Conservation (phyloP, 37 sponge, comb jelly and placozoan genomes). For the Oscarella lobularis region DNA sequence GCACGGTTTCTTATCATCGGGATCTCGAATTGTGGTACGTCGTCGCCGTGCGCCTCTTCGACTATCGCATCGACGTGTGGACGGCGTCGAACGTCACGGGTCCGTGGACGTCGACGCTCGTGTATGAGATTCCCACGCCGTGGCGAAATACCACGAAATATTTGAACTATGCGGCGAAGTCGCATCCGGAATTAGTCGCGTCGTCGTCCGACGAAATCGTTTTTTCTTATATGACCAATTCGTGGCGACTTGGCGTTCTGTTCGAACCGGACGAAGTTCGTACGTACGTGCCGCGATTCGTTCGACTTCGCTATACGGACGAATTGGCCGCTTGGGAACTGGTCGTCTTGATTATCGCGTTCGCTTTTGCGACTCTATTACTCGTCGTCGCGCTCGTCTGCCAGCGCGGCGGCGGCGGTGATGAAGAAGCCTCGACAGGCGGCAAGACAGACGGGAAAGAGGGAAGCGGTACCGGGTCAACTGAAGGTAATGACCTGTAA, state of each 20-base stretch:
- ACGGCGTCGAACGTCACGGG: neutral
- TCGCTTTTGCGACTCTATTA: neutral
- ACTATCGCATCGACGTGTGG: neutral
- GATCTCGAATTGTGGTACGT: neutral
- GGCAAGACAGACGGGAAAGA: too few relatives aligned
- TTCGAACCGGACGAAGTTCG: neutral
- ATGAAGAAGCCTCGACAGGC: too few relatives aligned
- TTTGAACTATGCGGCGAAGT: neutral
- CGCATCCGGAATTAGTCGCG: neutral
- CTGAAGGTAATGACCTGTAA: too few relatives aligned
- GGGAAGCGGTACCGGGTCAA: too few relatives aligned
- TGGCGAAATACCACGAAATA: neutral
- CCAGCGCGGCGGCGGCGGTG: too few relatives aligned
- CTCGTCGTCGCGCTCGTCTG: neutral
- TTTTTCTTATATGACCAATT: neutral
- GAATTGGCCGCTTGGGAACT: neutral
- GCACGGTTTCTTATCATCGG: neutral
- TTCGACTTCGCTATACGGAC: neutral
- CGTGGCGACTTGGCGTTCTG: neutral
- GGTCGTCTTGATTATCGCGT: neutral
- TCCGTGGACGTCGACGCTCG: neutral
- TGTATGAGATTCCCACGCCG: neutral
- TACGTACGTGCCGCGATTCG: constrained; percentile 1
- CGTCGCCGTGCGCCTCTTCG: neutral
- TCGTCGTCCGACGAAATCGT: neutral